phyloP scores from a whole-genome alignment of 2,888 invertebrate genomes.

The Idaea aversata region DNA sequence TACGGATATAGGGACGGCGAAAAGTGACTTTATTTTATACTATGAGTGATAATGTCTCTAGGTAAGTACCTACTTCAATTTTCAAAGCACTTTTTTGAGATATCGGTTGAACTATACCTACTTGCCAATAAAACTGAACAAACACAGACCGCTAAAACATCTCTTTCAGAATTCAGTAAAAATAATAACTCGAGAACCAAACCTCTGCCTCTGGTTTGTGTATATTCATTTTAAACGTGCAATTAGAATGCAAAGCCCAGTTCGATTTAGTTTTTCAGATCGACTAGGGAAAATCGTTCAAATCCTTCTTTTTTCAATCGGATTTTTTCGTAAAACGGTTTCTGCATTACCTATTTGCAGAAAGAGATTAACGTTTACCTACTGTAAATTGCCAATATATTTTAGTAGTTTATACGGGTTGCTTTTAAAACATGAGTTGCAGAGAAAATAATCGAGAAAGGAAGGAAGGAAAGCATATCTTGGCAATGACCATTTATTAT shows the following conservation, averaged over 20 bases:
- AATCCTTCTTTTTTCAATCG: slow-evolving; percentile 30
- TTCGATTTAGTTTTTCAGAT: slow-evolving; percentile 39
- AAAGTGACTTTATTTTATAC: no score
- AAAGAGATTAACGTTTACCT: slow-evolving; percentile 10
- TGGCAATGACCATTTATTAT: neutral
- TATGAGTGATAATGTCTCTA: no score
- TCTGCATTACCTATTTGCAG: slow-evolving; percentile 13
- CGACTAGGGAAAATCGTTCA: slow-evolving; percentile 36
- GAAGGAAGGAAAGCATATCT: neutral
- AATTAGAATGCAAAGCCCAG: slow-evolving; percentile 51
- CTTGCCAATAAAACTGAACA: neutral
- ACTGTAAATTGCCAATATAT: slow-evolving; percentile 5
- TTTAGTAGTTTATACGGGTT: neutral
- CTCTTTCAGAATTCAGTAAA: neutral
- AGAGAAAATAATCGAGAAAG: neutral
- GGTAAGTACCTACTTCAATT: no score
- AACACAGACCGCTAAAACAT: neutral
- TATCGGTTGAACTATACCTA: no score
- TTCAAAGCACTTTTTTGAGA: no score
- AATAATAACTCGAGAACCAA: neutral
- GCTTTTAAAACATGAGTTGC: neutral
- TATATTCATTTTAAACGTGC: slow-evolving; percentile 37
- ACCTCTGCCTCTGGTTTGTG: neutral
- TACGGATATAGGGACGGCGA: no score
- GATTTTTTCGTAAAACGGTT: slow-evolving; percentile 16